Conservation (phyloP, 2,113 vertebrate species). For the Odocoileus hemionus region DNA sequence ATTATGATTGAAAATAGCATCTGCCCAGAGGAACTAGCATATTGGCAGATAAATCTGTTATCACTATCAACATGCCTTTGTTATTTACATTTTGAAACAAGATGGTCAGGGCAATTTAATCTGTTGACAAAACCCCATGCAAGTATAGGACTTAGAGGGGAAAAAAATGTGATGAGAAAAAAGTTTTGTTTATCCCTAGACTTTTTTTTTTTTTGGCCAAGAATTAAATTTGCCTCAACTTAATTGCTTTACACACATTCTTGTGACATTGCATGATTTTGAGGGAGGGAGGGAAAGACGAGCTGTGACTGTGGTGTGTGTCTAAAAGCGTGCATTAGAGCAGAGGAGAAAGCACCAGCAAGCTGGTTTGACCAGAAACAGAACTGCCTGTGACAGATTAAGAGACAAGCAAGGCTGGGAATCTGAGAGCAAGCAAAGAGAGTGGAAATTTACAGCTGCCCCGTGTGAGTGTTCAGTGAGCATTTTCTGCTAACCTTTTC, state of each 20-base stretch:
- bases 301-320: slow-evolving; percentile 40
- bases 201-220: slow-evolving; percentile 62
- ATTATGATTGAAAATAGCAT: slow-evolving; percentile 26
- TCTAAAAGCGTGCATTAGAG: slow-evolving; percentile 44
- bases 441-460: slow-evolving; percentile 87
- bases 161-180: slow-evolving; percentile 51
- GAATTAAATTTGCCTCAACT: slow-evolving; percentile 68
- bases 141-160: neutral
- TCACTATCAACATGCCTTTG: slow-evolving; percentile 27
- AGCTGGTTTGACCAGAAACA: slow-evolving; percentile 79
- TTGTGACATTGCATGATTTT: slow-evolving; percentile 81
- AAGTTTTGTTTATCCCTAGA: slow-evolving; percentile 63
- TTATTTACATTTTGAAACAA: slow-evolving; percentile 70
- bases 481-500: slow-evolving; percentile 71
- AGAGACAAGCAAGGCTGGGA: slow-evolving; percentile 72
- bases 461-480: slow-evolving; percentile 60
- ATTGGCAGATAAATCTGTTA: slow-evolving; percentile 45
- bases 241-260: slow-evolving; percentile 81
- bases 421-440: slow-evolving; percentile 67
- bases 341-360: slow-evolving; percentile 60
- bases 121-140: slow-evolving; percentile 35
- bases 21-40: neutral
- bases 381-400: slow-evolving; percentile 74
- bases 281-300: slow-evolving; percentile 45
- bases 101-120: slow-evolving; percentile 69